A percentile compares a stretch with the other conserved stretches of the same genome.
Conservation (phyloP, 64 coral and sea anemone genomes). For the Montipora cactus region DNA sequence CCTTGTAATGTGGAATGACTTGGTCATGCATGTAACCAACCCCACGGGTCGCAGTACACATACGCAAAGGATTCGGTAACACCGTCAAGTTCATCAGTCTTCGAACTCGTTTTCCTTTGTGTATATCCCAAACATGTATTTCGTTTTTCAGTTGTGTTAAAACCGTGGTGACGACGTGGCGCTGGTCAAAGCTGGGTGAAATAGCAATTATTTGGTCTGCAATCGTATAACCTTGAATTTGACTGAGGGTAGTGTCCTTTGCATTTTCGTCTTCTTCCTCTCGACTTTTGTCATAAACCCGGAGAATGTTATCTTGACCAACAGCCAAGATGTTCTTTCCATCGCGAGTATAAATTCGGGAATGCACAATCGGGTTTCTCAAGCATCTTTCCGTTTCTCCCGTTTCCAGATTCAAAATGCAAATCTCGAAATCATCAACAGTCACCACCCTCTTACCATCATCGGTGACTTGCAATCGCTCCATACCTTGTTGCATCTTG, state of each 20-base stretch:
- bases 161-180: slow-evolving; percentile 64
- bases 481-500: slow-evolving; percentile 74
- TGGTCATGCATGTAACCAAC: slow-evolving; percentile 91
- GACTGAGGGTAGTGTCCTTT: slow-evolving; percentile 39
- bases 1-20: slow-evolving; percentile 77
- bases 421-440: slow-evolving; percentile 84
- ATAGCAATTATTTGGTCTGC: slow-evolving; percentile 67
- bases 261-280: slow-evolving; percentile 86
- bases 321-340: slow-evolving; percentile 67
- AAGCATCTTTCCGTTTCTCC: slow-evolving; percentile 75
- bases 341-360: slow-evolving; percentile 76
- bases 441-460: slow-evolving; percentile 79
- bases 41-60: slow-evolving; percentile 66
- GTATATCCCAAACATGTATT: slow-evolving; percentile 70
- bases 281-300: slow-evolving; percentile 81
- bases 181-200: slow-evolving; percentile 44
- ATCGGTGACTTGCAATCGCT: slow-evolving; percentile 78
- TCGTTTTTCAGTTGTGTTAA: slow-evolving; percentile 55
- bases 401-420: slow-evolving; percentile 71
- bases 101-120: slow-evolving; percentile 55
- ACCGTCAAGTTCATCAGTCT: slow-evolving; percentile 48
- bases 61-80: slow-evolving; percentile 77
- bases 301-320: slow-evolving; percentile 78
- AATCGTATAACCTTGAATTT: slow-evolving; percentile 73
- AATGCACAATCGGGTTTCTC: slow-evolving; percentile 68